A percentile compares a stretch with the other conserved stretches of the same genome.
Conservation (phyloP, 2,888 invertebrate genomes). For the Iselma pallidipennis region DNA sequence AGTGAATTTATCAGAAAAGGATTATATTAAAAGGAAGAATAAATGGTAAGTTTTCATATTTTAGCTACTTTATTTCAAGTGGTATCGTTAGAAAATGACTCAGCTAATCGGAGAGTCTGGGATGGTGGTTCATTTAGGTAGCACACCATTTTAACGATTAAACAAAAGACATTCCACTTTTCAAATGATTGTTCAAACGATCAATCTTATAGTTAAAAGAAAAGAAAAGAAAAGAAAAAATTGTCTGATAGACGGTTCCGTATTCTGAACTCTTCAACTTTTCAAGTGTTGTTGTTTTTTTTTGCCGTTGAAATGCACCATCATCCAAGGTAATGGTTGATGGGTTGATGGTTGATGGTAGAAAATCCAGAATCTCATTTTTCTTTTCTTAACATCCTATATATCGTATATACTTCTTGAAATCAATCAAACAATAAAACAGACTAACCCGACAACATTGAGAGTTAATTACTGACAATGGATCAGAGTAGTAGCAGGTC, state of each 20-base stretch:
- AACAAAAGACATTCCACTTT: not conserved
- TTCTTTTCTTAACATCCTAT: not conserved
- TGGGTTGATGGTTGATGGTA: too few relatives aligned
- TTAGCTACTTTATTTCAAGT: not conserved
- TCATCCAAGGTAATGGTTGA: constrained; percentile 41
- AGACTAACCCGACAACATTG: not conserved
- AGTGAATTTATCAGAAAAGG: constrained; percentile 96
- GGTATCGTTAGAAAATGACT: not conserved
- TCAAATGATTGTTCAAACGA: not conserved
- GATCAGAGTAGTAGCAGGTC: constrained; percentile 5
- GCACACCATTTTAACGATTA: not conserved
- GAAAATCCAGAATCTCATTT: constrained; percentile 14
- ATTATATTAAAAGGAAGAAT: constrained; percentile 97
- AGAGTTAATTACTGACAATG: constrained; percentile 35
- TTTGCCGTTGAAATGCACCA: constrained; percentile 32
- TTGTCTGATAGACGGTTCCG: not conserved
- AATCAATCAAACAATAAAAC: constrained; percentile 16
- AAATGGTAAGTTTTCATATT: constrained; percentile 75
- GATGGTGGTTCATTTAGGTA: too few relatives aligned
- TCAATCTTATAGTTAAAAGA: not conserved
- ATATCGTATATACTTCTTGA: too few relatives aligned
- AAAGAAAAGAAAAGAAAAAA: not conserved
- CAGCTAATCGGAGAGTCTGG: not conserved
- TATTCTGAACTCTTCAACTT: not conserved
- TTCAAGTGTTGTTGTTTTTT: constrained; percentile 6